Conservation (phyloP, 2,888 invertebrate species). For the Xylota segnis region DNA sequence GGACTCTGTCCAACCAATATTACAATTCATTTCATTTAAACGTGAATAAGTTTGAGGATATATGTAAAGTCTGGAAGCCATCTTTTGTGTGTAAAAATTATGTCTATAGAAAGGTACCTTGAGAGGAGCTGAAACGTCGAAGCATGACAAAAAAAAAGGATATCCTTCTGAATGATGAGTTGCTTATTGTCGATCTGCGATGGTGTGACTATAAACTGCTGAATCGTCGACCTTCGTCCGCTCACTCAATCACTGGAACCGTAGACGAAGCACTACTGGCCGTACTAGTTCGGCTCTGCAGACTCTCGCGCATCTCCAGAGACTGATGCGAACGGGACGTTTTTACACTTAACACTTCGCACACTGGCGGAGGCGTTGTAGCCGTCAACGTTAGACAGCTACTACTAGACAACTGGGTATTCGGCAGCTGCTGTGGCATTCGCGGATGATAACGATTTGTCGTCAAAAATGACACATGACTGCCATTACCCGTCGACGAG, state of each 20-base stretch:
- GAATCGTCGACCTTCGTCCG: neutral
- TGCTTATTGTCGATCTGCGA: conserved; percentile 63
- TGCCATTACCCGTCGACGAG: conserved; percentile 32
- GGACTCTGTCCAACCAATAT: neutral
- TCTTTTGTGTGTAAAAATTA: neutral
- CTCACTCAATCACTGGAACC: conserved; percentile 64
- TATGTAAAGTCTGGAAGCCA: conserved; percentile 22
- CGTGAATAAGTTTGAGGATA: neutral
- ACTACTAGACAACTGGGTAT: conserved; percentile 60
- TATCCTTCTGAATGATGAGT: conserved; percentile 26
- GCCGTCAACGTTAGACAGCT: conserved; percentile 68
- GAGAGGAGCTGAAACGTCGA: neutral
- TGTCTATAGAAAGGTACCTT: neutral
- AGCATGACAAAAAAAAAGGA: neutral
- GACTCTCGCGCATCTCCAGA: conserved; percentile 64
- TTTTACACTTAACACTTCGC: conserved; percentile 61
- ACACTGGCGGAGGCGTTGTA: conserved; percentile 79
- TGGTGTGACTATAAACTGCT: conserved; percentile 37
- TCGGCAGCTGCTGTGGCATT: conserved; percentile 53
- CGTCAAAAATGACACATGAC: conserved; percentile 80
- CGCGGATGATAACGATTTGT: conserved; percentile 65
- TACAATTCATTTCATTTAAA: neutral
- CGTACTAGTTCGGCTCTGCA: conserved; percentile 64
- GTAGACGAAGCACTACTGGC: conserved; percentile 66
- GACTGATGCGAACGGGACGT: conserved; percentile 73